Base-by-base conservation (phyloP, 2,113 vertebrate species). In the Chroicocephalus ridibundus region DNA sequence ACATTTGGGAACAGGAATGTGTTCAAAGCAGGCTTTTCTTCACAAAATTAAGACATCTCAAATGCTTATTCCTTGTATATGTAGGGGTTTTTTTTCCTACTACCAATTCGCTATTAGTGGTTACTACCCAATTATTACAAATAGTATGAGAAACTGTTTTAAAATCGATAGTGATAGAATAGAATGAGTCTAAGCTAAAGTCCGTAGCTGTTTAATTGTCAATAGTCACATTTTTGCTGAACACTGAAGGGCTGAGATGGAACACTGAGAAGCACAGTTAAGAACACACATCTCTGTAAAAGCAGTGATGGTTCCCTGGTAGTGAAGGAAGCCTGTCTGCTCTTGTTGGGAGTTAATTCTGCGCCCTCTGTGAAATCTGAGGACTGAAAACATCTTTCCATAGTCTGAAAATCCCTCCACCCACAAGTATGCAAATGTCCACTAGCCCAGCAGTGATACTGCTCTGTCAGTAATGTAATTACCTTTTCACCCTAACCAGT, bases 11-110 rank as follows among this genome's bases (percentile, higher is more conserved):
- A 52, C 31, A 89, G 47, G 44, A 38, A 57, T 69, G 34, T 85
- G 61, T 61, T 91, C 65, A 68, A 91, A 79, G 92, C 60, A 89
- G 77, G 84, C 68, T 27, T 92, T 92, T 93, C 42, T 71, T 92
- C 29, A 57, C 17, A 54, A 82, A 94, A 92, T 72, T 11, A 82
- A 94, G 81, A 42, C 17, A 76, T 79, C 60, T 90, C 11, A 87
- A 89, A 86, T 70, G 40, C 40, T 69, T 79, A 88, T 89, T 92
- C 26, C 26, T 88, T 82, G 83, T 79, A 20, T 34, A 47, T 11
- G 15, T 13, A 4, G 11, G 4, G 27, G 10, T 1, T 34, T 80
- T 81, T 66, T 82, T 96, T 11, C 40, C n/a, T 70, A 31, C 79
- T 32, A 42, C 36, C 3, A 3, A 32, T 51, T 88, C 71, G 38